These are phyloP conservation scores for Petaurus breviceps DNA, from an alignment of 2,113 vertebrate genomes.

Conservation along the genomic window DNA sequence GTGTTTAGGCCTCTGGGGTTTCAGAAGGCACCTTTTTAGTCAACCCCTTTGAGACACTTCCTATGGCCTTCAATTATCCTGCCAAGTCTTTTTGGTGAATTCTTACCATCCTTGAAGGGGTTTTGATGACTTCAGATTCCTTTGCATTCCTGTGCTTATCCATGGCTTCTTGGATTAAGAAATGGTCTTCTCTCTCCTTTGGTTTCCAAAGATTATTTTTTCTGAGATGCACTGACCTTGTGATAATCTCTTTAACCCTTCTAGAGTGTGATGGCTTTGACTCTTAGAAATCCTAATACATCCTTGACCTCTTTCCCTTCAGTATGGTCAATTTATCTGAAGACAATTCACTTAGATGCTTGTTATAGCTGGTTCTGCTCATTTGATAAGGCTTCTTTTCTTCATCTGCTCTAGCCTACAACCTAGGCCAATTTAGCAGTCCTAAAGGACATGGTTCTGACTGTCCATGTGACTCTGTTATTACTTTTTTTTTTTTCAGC, in stretches of 20 bases:
- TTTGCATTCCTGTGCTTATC: not conserved
- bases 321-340: not conserved
- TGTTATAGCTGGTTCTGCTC: not conserved
- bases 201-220: not conserved
- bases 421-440: not conserved
- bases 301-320: not conserved
- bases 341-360: not conserved
- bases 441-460: not conserved
- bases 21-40: not conserved
- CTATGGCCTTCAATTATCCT: not conserved
- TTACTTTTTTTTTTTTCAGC: not conserved
- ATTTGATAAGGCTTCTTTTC: not conserved
- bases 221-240: not conserved
- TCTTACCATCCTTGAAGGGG: not conserved
- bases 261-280: not conserved
- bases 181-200: not conserved
- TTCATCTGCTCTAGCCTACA: not conserved
- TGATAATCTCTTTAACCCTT: not conserved
- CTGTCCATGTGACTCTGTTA: not conserved
- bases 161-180: not conserved
- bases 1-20: not conserved
- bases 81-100: not conserved
- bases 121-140: not conserved
- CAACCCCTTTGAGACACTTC: not conserved
- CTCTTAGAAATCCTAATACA: not conserved